Evolutionary conservation across 2,113 vertebrate species (phyloP).

Genomic region (Equus quagga): DNA sequence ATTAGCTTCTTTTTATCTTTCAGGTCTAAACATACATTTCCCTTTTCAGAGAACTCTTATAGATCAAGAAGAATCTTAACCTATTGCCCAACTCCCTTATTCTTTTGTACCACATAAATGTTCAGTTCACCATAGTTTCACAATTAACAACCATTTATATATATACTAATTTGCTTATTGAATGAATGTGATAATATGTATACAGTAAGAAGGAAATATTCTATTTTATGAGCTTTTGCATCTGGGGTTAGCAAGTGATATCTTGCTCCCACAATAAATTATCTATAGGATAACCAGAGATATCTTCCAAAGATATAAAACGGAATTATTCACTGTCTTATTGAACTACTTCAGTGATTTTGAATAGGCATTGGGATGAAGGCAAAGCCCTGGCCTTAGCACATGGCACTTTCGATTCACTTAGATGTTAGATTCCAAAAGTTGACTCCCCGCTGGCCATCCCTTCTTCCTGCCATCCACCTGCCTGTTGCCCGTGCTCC

Average conservation of each 20-base stretch:
- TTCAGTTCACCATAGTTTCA: not conserved
- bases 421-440: not conserved
- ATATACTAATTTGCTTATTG: not conserved
- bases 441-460: not conserved
- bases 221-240: not conserved
- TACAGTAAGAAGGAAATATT: not conserved
- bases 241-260: not conserved
- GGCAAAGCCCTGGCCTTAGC: not conserved
- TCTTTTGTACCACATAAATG: not conserved
- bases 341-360: not conserved
- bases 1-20: not conserved
- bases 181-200: not conserved
- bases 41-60: not conserved
- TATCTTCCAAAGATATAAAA: not conserved
- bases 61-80: not conserved
- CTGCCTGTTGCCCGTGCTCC: not conserved
- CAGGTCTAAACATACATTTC: not conserved
- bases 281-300: not conserved
- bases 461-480: not conserved
- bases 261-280: not conserved
- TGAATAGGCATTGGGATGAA: not conserved
- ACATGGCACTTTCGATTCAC: not conserved
- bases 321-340: not conserved
- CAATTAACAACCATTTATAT: not conserved
- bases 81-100: not conserved